phyloP scores from a whole-genome alignment of 2,797 vertebrate genomes.

The Sternarchorhynchus goeldii region DNA sequence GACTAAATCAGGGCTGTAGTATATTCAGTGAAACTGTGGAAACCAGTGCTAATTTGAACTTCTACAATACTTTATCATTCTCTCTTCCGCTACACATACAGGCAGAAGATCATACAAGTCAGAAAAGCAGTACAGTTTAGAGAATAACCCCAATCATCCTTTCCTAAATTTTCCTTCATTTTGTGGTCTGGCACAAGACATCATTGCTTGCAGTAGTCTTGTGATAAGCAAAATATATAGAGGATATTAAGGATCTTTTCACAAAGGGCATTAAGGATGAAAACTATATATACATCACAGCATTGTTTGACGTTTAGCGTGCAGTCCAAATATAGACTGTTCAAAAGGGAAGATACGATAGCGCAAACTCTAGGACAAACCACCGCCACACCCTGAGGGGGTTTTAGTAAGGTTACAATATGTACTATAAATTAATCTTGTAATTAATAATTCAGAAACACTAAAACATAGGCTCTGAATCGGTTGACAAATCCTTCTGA shows the following conservation, averaged over 20 bases:
- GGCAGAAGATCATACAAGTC: too few relatives aligned
- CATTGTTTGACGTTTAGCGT: slow-evolving; percentile 51
- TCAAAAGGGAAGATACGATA: slow-evolving; percentile 46
- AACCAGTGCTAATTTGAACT: too few relatives aligned
- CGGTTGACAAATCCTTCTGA: neutral
- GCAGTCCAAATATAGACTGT: slow-evolving; percentile 66
- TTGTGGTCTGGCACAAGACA: neutral
- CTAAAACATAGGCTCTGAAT: neutral
- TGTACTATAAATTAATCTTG: neutral
- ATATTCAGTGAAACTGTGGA: too few relatives aligned
- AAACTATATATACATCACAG: neutral
- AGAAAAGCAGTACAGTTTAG: neutral
- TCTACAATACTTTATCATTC: too few relatives aligned
- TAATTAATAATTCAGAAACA: neutral
- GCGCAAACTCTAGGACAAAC: slow-evolving; percentile 50
- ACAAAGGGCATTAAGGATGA: neutral
- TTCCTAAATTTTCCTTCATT: neutral
- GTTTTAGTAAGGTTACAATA: neutral
- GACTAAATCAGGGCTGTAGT: too few relatives aligned
- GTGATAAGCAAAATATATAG: neutral
- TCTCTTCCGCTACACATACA: too few relatives aligned
- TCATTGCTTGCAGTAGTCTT: neutral
- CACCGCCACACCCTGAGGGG: slow-evolving; percentile 48
- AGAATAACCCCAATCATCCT: neutral
- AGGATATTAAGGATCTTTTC: neutral